Evolutionary conservation across 2,113 vertebrate species (phyloP).

Genomic region (Sylvilagus bachmani): DNA sequence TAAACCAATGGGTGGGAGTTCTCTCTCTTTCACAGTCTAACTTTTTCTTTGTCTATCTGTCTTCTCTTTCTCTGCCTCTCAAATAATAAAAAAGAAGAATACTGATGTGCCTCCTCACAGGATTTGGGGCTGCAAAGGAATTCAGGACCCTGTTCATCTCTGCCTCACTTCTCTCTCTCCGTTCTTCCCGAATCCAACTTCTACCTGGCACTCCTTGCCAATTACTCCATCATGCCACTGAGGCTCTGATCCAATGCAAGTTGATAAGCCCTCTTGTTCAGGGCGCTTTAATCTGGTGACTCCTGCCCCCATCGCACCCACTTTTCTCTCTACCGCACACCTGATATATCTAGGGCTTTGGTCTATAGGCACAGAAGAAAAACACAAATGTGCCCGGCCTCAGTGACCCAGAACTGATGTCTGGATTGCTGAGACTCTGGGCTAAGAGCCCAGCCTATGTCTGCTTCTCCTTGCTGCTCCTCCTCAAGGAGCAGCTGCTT

Average conservation of each 20-base stretch:
- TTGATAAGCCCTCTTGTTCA: not conserved
- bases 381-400: not conserved
- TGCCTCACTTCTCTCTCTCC: not conserved
- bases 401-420: constrained; percentile 28
- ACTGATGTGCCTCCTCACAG: not conserved
- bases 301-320: not conserved
- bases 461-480: constrained; percentile 55
- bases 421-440: not conserved
- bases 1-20: too few relatives aligned
- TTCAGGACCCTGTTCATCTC: not conserved
- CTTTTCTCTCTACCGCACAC: not conserved
- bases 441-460: constrained; percentile 42
- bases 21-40: too few relatives aligned
- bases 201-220: not conserved
- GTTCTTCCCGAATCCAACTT: constrained; percentile 15
- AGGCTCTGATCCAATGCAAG: constrained; percentile 16
- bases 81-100: not conserved
- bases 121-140: not conserved
- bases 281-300: not conserved
- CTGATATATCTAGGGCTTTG: not conserved
- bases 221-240: not conserved
- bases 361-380: not conserved
- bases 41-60: too few relatives aligned
- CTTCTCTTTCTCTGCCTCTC: too few relatives aligned
- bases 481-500: constrained; percentile 59